Evolutionary conservation across 2,888 invertebrate genomes (phyloP), one percentile per base, ranked within the genome.

Genomic region (Drosophila prolongata): DNA sequence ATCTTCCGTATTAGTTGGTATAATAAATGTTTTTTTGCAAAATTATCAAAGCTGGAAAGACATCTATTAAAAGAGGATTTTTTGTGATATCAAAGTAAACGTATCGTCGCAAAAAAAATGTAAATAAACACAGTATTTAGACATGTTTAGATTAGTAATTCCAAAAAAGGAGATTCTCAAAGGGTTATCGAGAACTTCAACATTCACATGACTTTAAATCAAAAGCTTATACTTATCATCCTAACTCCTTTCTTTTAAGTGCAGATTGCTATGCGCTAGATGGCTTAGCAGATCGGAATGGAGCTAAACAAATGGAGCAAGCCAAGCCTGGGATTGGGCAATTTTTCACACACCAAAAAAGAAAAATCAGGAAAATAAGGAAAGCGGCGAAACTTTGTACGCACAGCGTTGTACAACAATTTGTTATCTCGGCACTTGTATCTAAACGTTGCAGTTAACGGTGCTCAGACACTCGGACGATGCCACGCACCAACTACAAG

Each of bases 391-490:
- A 56, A 64, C 56, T 40, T 46, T 24, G 42, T 44, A 64, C 47
- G 69, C 69, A 44, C 14, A 14, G 42, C 43, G 43, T 68, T 70
- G 57, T 69, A 67, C 69, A 68, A 57, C 56, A 37, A 83, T 85
- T 89, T 89, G 87, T 89, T 89, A 85, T 89, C 85, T 84, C 44
- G 57, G 79, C 73, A 79, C 69, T 85, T 83, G 85, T 87, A 85
- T 87, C 85, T 85, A 89, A 85, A 79, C 81, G 85, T 78, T 87
- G 85, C 79, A 84, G 80, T 89, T 85, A 85, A 85, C 85, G 89
- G 85, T 80, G 89, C 87, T 74, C 58, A 54, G 67, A 24, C 52
- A 64, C 44, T 59, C 50, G 46, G 55, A 73, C 52, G 47, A 27
- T 53, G 60, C 73, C 87, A 84, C 80, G 84, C 84, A 84, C 86